phyloP scores from a whole-genome alignment of 2,113 vertebrate genomes.

The Saimiri boliviensis region DNA sequence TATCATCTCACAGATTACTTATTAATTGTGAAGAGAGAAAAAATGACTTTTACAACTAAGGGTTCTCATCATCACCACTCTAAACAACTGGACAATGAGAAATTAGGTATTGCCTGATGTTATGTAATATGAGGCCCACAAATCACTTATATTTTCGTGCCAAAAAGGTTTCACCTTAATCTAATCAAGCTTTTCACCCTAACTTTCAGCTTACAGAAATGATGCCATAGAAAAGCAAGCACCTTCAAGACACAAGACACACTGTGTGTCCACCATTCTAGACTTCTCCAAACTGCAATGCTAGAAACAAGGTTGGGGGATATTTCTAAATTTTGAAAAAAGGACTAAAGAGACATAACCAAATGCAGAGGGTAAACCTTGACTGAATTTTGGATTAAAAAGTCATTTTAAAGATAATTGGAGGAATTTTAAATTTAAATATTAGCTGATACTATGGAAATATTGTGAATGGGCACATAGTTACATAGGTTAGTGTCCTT shows the following conservation, averaged over 20 bases:
- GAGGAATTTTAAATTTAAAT: background rate
- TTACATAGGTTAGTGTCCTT: background rate
- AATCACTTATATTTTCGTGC: background rate
- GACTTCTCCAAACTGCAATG: background rate
- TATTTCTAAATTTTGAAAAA: background rate
- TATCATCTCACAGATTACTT: background rate
- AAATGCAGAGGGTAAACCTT: background rate
- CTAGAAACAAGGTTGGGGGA: background rate
- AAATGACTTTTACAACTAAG: background rate
- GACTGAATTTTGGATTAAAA: background rate
- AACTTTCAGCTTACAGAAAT: background rate
- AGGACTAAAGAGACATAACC: background rate
- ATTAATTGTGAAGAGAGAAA: background rate
- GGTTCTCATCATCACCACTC: background rate
- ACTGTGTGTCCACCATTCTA: background rate
- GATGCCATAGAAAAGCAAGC: background rate
- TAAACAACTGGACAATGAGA: background rate
- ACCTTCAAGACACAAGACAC: background rate
- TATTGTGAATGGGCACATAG: background rate
- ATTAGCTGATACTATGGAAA: background rate
- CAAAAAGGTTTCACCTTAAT: background rate
- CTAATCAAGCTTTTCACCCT: background rate
- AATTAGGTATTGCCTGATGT: background rate
- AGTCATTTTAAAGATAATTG: constrained; percentile 9
- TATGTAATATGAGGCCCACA: background rate